Percentiles rank a stretch among this genome's conserved stretches.
These are phyloP conservation scores for Esox niger DNA, from an alignment of 2,113 vertebrate species.

Conservation along the genomic window DNA sequence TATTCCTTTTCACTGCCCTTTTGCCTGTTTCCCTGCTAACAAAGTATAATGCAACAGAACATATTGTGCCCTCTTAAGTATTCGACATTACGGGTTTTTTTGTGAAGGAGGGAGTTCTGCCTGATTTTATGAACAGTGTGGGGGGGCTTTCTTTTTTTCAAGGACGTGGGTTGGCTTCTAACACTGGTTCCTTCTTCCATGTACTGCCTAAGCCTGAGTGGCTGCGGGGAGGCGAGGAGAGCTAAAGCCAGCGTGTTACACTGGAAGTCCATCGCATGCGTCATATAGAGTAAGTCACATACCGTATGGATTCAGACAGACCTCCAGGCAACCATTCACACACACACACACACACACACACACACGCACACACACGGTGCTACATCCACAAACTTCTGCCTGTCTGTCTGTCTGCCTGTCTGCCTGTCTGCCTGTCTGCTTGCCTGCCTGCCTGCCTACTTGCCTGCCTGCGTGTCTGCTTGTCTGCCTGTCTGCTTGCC, in stretches of 20 bases:
- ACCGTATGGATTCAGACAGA: neutral
- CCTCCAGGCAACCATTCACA: neutral
- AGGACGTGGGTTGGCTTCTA: constrained; percentile 7
- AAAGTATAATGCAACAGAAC: constrained; percentile 70
- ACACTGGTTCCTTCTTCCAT: neutral
- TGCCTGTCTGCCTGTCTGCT: constrained; percentile 7
- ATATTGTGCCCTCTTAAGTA: constrained; percentile 63
- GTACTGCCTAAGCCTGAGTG: neutral
- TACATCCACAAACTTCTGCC: constrained; percentile 9
- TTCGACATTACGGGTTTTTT: constrained; percentile 7
- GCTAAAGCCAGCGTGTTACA: neutral
- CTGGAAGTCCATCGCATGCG: neutral
- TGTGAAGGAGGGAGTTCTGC: constrained; percentile 14
- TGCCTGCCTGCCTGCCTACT: constrained; percentile 15
- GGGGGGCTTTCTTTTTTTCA: constrained; percentile 8
- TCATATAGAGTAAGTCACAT: neutral
- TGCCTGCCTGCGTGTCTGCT: too few species aligned
- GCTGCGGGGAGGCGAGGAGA: too few species aligned
- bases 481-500: neutral
- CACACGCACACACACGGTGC: constrained; percentile 6
- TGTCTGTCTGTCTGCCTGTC: constrained; percentile 7
- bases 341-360: neutral
- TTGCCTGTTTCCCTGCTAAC: constrained; percentile 49
- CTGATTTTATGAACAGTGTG: constrained; percentile 49
- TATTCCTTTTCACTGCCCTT: constrained; percentile 61